phyloP scores from a whole-genome alignment of 2,888 invertebrate genomes.

The Drosophila colorata region DNA sequence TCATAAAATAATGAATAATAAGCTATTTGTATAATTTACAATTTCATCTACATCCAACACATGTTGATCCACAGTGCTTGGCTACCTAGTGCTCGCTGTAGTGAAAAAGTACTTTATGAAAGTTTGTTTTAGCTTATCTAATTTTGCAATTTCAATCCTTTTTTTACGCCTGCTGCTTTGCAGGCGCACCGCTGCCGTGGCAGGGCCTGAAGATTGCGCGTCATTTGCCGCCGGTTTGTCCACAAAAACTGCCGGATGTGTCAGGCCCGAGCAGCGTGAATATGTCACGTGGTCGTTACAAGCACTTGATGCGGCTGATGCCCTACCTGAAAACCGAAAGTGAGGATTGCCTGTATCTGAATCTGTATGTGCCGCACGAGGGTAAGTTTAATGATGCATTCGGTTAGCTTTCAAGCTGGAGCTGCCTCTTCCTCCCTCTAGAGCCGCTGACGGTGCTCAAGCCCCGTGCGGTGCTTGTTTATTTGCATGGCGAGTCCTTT shows the following conservation, averaged over 20 bases:
- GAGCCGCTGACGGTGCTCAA: constrained; percentile 85
- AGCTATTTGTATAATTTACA: neutral
- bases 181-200: constrained; percentile 93
- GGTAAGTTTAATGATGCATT: constrained; percentile 87
- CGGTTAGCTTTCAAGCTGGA: neutral
- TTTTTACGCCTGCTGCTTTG: neutral
- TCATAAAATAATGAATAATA: too few relatives aligned
- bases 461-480: constrained; percentile 93
- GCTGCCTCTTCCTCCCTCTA: constrained; percentile 9
- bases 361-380: constrained; percentile 94
- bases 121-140: constrained; percentile 40
- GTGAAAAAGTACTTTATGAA: constrained; percentile 25
- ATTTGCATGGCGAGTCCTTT: constrained; percentile 97
- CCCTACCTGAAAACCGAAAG: constrained; percentile 90
- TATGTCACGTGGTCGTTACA: constrained; percentile 89
- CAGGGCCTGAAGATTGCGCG: constrained; percentile 89
- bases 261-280: constrained; percentile 87
- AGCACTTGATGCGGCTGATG: constrained; percentile 90
- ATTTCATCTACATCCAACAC: neutral
- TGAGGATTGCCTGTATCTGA: constrained; percentile 96
- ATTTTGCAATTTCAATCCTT: constrained; percentile 16
- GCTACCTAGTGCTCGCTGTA: constrained; percentile 1
- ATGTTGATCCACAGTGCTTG: constrained; percentile 13
- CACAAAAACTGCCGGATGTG: constrained; percentile 91
- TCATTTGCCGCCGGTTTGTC: constrained; percentile 93